Conservation (phyloP, 2,888 invertebrate species). For the Eledona agricola region DNA sequence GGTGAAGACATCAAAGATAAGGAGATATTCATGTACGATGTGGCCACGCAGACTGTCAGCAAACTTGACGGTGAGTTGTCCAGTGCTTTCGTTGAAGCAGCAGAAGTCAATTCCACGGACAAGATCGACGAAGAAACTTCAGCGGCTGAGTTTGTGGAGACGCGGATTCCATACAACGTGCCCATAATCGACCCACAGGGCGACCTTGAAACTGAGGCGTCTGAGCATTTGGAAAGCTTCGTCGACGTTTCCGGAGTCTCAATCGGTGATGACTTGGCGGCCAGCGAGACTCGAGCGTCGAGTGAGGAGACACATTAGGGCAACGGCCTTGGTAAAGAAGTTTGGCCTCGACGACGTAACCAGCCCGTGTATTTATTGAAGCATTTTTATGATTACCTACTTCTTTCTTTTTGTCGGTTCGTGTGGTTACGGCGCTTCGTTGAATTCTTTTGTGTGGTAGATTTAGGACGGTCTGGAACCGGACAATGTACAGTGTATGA, state of each 20-base stretch:
- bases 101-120: constrained; percentile 78
- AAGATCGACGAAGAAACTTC: constrained; percentile 57
- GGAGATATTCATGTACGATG: constrained; percentile 90
- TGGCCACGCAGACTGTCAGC: constrained; percentile 76
- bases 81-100: constrained; percentile 85
- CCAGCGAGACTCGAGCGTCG: constrained; percentile 36
- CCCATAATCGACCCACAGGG: constrained; percentile 14
- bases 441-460: constrained; percentile 17
- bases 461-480: constrained; percentile 12
- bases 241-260: constrained; percentile 49
- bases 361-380: constrained; percentile 23
- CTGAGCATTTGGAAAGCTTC: constrained; percentile 52
- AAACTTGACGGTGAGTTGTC: constrained; percentile 84
- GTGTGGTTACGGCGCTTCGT: neutral
- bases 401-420: constrained; percentile 16
- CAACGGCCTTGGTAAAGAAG: constrained; percentile 11
- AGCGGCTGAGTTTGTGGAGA: constrained; percentile 54
- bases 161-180: constrained; percentile 46
- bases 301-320: too few relatives aligned
- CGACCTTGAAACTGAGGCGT: constrained; percentile 50
- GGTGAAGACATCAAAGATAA: constrained; percentile 64
- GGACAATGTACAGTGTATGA: constrained; percentile 47
- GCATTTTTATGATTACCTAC: constrained; percentile 11
- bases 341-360: constrained; percentile 4
- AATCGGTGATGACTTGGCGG: constrained; percentile 46